phyloP scores from a whole-genome alignment of 2,113 vertebrate genomes.

The Boulengeromyrus knoepffleri region DNA sequence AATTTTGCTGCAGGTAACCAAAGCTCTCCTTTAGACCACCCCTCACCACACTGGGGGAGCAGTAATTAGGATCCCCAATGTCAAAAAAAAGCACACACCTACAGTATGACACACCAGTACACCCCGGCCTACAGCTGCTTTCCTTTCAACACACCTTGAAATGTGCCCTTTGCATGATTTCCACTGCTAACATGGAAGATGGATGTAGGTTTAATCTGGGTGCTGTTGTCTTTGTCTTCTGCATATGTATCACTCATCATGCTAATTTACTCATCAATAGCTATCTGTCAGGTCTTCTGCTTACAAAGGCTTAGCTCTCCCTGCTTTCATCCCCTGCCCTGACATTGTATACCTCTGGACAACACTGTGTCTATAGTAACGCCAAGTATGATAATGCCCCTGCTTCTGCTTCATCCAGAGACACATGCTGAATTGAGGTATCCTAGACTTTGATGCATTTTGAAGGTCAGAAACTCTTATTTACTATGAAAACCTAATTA shows the following conservation, averaged over 20 bases:
- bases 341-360: not conserved
- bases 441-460: not conserved
- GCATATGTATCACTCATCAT: slow-evolving; percentile 19
- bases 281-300: slow-evolving; percentile 16
- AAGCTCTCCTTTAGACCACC: not conserved
- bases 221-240: slow-evolving; percentile 13
- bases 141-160: not conserved
- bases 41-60: not conserved
- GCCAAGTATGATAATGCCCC: not conserved
- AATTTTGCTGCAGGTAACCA: not conserved
- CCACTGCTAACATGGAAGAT: slow-evolving; percentile 15
- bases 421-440: not conserved
- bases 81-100: not conserved
- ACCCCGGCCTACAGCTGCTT: not conserved
- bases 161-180: slow-evolving; percentile 24
- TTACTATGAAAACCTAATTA: not conserved
- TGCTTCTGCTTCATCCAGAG: not conserved
- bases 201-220: slow-evolving; percentile 20
- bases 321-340: not conserved
- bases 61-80: not conserved
- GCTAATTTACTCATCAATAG: slow-evolving; percentile 24
- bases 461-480: not conserved
- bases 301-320: slow-evolving; percentile 8
- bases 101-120: not conserved
- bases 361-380: not conserved